phyloP scores from a whole-genome alignment of 2,888 invertebrate genomes.

The Melanchra persicariae region DNA sequence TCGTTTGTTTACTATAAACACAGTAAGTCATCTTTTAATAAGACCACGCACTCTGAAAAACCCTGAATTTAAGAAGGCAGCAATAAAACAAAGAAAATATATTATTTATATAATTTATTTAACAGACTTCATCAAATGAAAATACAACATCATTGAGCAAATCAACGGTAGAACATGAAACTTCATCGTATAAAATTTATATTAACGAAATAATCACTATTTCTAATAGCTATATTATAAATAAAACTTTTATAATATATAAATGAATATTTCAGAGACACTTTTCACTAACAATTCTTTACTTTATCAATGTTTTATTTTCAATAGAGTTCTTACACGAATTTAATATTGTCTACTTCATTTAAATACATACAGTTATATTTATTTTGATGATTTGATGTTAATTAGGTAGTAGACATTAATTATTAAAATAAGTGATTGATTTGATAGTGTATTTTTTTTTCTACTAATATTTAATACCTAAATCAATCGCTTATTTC shows the following conservation, averaged over 20 bases:
- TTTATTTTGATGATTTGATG: conserved; percentile 41
- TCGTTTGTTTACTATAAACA: no score
- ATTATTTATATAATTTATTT: conserved; percentile 81
- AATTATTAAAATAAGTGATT: conserved; percentile 18
- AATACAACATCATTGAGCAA: conserved; percentile 87
- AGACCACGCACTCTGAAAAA: neutral
- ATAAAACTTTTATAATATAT: conserved; percentile 68
- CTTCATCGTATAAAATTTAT: conserved; percentile 87
- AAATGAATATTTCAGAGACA: conserved; percentile 71
- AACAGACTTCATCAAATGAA: conserved; percentile 85
- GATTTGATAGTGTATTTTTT: neutral
- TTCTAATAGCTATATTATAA: conserved; percentile 76
- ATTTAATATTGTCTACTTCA: conserved; percentile 85
- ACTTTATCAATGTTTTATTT: conserved; percentile 64
- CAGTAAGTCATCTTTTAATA: no score
- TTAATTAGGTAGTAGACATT: conserved; percentile 19
- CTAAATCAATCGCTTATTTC: conserved; percentile 19
- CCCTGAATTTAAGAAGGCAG: neutral
- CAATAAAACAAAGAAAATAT: conserved; percentile 51
- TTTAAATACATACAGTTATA: conserved; percentile 70
- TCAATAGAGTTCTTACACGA: conserved; percentile 79
- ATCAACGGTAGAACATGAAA: conserved; percentile 83
- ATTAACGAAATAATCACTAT: conserved; percentile 78
- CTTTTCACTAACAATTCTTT: conserved; percentile 64
- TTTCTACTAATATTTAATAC: neutral